phyloP scores from a whole-genome alignment of 2,113 vertebrate species.

The Python bivittatus region DNA sequence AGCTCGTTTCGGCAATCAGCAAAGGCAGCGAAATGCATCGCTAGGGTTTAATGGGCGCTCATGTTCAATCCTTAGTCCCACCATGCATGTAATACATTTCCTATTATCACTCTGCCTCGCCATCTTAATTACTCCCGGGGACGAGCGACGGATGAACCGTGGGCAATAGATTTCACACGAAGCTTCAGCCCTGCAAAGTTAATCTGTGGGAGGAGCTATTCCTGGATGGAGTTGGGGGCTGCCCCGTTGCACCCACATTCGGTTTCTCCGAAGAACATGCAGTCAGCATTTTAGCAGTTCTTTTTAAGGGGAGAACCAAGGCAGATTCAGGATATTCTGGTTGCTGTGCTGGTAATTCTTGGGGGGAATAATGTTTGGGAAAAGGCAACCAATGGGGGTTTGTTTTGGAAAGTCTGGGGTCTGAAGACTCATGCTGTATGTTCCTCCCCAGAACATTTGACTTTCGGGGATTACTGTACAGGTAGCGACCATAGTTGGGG shows the following conservation, averaged over 20 bases:
- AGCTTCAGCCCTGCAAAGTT: not conserved
- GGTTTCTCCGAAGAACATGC: not conserved
- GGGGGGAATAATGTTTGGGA: no score
- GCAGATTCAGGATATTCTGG: no score
- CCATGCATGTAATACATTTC: slow-evolving; percentile 57
- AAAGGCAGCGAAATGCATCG: slow-evolving; percentile 35
- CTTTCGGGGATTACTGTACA: no score
- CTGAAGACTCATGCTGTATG: no score
- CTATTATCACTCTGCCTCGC: slow-evolving; percentile 29
- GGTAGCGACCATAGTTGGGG: no score
- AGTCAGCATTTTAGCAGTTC: not conserved
- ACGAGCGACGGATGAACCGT: not conserved
- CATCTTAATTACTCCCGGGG: slow-evolving; percentile 54
- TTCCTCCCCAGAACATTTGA: no score
- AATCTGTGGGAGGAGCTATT: not conserved
- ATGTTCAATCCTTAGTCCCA: slow-evolving; percentile 56
- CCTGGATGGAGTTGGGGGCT: not conserved
- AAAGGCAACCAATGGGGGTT: no score
- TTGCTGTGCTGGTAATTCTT: no score
- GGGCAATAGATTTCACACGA: accelerated
- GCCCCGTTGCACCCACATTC: accelerated
- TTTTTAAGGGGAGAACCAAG: not conserved
- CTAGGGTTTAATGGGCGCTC: slow-evolving; percentile 62
- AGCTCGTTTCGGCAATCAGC: slow-evolving; percentile 49
- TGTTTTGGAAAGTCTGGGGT: no score